phyloP scores from a whole-genome alignment of 2,113 vertebrate species.

The Scytalopus superciliaris region DNA sequence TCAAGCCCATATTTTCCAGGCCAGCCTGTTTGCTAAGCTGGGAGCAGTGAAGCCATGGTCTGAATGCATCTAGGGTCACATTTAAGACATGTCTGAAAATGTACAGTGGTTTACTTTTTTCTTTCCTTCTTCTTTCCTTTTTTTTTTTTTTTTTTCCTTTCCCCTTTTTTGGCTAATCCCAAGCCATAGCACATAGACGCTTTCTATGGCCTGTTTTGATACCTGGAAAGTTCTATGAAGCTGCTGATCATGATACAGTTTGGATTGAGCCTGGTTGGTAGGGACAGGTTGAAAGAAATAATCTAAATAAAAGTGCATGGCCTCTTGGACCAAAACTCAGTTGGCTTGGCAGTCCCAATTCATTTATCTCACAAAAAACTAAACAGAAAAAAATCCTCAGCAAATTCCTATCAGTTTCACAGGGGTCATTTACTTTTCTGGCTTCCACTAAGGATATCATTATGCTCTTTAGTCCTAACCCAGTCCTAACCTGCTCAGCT shows the following conservation, averaged over 20 bases:
- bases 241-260: neutral
- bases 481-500: constrained; percentile 47
- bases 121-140: neutral
- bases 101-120: accelerated
- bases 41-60: neutral
- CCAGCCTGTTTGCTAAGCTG: neutral
- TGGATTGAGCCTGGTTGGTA: neutral
- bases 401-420: constrained; percentile 52
- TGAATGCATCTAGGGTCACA: neutral
- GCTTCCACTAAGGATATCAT: constrained; percentile 42
- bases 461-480: constrained; percentile 36
- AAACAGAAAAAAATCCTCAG: neutral
- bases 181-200: neutral
- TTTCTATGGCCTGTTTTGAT: neutral
- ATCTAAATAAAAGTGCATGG: constrained; percentile 25
- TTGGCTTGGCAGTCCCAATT: neutral
- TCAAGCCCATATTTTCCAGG: neutral
- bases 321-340: neutral
- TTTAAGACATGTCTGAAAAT: neutral
- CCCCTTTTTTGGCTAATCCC: neutral
- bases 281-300: neutral
- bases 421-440: constrained; percentile 20
- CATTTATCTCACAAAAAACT: neutral
- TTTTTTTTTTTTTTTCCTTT: accelerated
- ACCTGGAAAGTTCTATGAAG: neutral